phyloP scores from a whole-genome alignment of 2,888 invertebrate species.

The Dryococelus australis region DNA sequence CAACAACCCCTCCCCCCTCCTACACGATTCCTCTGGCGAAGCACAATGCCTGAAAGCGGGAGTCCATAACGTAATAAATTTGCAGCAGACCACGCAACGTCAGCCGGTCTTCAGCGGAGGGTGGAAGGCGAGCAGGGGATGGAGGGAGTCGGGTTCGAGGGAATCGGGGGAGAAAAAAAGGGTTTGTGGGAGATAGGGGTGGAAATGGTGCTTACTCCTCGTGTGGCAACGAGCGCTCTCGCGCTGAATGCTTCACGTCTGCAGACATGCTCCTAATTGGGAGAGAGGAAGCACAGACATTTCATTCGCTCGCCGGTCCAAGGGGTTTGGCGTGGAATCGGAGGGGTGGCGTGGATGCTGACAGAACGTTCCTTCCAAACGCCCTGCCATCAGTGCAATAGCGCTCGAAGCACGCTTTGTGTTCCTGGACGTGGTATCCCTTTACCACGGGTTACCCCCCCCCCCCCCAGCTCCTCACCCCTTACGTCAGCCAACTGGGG shows the following conservation, averaged over 20 bases:
- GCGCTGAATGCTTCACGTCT: not conserved
- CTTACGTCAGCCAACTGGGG: no score
- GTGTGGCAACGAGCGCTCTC: not conserved
- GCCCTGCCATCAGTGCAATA: not conserved
- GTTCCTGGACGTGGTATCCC: not conserved
- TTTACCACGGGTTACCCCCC: not conserved
- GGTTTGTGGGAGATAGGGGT: no score
- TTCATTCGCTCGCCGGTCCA: not conserved
- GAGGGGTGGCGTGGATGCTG: not conserved
- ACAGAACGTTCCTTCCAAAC: not conserved
- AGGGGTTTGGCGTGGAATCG: not conserved
- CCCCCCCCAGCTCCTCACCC: no score
- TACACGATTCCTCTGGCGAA: no score
- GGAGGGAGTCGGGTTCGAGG: not conserved
- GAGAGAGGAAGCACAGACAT: not conserved
- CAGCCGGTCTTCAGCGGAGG: not conserved
- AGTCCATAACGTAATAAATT: not conserved
- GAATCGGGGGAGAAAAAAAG: not conserved
- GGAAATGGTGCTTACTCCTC: no score
- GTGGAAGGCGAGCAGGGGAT: not conserved
- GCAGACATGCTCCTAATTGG: not conserved
- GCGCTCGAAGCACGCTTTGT: slow-evolving; percentile 4
- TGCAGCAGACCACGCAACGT: not conserved
- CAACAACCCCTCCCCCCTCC: no score
- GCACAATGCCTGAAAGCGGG: no score